phyloP scores from a whole-genome alignment of 2,797 vertebrate genomes.

The Urocyon cinereoargenteus region DNA sequence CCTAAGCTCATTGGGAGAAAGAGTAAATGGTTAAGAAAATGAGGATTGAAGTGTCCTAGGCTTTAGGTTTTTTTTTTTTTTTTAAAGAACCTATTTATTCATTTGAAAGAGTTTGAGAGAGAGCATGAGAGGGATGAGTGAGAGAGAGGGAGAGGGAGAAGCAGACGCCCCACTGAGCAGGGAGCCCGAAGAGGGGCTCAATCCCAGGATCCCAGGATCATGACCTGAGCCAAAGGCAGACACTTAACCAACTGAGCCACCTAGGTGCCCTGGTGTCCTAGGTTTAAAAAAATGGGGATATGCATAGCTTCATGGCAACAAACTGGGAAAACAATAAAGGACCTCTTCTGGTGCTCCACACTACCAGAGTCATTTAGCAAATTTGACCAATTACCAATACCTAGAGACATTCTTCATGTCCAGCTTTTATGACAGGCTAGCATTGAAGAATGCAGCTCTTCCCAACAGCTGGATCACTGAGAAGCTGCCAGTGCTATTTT shows the following conservation, averaged over 20 bases:
- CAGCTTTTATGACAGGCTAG: not conserved
- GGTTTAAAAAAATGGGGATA: not conserved
- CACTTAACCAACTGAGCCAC: not conserved
- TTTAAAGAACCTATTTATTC: not conserved
- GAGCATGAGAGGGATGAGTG: not conserved
- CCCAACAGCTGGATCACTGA: not conserved
- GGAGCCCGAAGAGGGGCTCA: not conserved
- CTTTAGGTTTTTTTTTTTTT: not conserved
- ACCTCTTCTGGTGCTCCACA: not conserved
- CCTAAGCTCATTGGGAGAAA: not conserved
- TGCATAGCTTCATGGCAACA: not conserved
- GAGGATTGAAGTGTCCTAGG: not conserved
- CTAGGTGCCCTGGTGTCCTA: not conserved
- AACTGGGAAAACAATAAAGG: not conserved
- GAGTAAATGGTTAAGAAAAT: not conserved
- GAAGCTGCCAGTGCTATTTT: not conserved
- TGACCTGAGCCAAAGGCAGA: not conserved
- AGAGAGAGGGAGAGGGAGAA: not conserved
- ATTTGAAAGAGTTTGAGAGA: not conserved
- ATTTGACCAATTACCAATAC: not conserved
- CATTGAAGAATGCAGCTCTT: not conserved
- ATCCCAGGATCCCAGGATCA: not conserved
- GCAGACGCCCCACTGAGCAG: not conserved
- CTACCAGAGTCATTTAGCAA: not conserved
- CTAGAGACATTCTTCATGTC: not conserved